Conservation (phyloP, 2,888 invertebrate genomes). For the Noctua janthina region DNA sequence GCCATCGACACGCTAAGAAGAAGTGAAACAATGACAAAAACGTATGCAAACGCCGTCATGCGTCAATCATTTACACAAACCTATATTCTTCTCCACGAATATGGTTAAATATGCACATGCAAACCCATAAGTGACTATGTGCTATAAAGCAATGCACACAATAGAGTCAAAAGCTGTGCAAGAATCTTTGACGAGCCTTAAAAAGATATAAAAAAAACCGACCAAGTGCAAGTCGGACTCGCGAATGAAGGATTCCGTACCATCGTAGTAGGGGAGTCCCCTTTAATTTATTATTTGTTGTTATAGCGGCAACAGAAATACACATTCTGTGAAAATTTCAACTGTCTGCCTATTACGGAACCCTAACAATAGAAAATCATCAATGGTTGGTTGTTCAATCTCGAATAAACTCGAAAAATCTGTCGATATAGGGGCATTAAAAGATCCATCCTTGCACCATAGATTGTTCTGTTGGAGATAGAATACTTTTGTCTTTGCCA, state of each 20-base stretch:
- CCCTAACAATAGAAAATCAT: no score
- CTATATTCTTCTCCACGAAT: slow-evolving; percentile 32
- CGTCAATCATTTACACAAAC: slow-evolving; percentile 36
- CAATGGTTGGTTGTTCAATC: neutral
- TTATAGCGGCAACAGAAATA: no score
- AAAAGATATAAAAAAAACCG: neutral
- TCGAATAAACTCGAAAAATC: neutral
- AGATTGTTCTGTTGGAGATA: neutral
- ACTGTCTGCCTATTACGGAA: no score
- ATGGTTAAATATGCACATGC: slow-evolving; percentile 53
- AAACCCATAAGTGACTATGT: slow-evolving; percentile 1
- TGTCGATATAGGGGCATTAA: neutral
- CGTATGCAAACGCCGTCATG: slow-evolving; percentile 5
- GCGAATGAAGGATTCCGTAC: no score
- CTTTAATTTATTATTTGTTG: no score
- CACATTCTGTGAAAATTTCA: no score
- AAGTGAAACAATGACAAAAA: slow-evolving; percentile 23
- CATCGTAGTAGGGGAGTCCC: no score
- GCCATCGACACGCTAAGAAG: no score
- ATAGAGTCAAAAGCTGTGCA: neutral
- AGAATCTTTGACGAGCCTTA: neutral
- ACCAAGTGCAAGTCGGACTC: no score
- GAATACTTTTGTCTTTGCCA: slow-evolving; percentile 11
- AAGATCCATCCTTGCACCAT: neutral
- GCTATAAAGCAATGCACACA: neutral